phyloP scores from a whole-genome alignment of 2,797 vertebrate species.

The Margarornis squamiger region DNA sequence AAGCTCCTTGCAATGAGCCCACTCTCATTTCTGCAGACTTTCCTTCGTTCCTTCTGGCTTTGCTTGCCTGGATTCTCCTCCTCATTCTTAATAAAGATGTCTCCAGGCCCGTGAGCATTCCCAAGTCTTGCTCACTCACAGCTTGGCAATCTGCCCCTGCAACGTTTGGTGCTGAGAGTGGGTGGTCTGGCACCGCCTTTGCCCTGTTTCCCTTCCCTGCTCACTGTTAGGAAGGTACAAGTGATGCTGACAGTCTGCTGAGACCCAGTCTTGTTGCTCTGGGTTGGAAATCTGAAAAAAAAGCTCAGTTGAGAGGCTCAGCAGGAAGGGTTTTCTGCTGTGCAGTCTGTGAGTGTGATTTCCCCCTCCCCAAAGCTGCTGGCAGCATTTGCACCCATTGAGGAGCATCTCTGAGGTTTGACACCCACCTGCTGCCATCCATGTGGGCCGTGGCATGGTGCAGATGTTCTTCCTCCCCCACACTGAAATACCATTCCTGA shows the following conservation, averaged over 20 bases:
- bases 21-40: neutral
- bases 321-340: neutral
- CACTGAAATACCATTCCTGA: neutral
- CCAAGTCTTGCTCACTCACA: neutral
- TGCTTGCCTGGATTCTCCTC: neutral
- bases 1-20: neutral
- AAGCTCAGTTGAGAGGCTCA: neutral
- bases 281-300: neutral
- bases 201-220: neutral
- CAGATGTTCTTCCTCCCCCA: neutral
- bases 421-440: neutral
- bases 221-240: neutral
- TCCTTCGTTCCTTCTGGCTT: neutral
- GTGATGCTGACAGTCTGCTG: neutral
- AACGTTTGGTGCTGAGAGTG: neutral
- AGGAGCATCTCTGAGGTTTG: neutral
- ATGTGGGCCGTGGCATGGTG: neutral
- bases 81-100: constrained; percentile 1
- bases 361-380: neutral
- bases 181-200: neutral
- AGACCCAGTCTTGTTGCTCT: accelerated
- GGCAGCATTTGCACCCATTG: accelerated
- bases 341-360: neutral
- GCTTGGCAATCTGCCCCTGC: neutral
- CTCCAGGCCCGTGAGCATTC: neutral